Base-by-base conservation (phyloP, 53 echinoderm and acorn worm genomes). In the Patiria pectinifera region DNA sequence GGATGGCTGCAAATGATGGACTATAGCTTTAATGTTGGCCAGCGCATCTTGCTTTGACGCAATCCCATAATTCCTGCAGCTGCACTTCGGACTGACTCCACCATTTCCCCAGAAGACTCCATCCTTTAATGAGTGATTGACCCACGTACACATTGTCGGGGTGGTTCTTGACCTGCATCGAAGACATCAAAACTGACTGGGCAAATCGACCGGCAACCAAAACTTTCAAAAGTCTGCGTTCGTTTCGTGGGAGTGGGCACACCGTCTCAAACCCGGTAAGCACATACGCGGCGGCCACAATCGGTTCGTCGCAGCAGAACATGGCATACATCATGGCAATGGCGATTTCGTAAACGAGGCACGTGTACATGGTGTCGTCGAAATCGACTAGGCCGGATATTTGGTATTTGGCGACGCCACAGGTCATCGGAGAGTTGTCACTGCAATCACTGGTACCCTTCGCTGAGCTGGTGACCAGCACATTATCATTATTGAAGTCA, bases 381-480 rank as follows among this genome's bases (percentile, higher is more conserved):
- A 97, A 97, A 43, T 97, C 97, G 6, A 97, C 88, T 23, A 96
- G 25, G 76, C 96, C 96, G 6, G n/a, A 72, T 69, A 96, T 92
- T 14, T 85, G 81, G 15, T 59, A 78, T 22, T 89, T 66, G 11
- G 70, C 23, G 3, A 63, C 45, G 66, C 85, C 19, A 48, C 44
- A 0, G 21, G 82, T 19, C 26, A 23, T 23, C 24, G 4, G 24
- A 74, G 22, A 4, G 74, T 74, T 24, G 74, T 23, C 22, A 74
- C 24, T 74, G 74, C 74, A 23, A 74, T 74, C 74, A 24, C 74
- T 23, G 74, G 24, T 24, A 4, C 19, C 24, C 74, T n/a, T 3
- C 10, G 22, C 22, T n/a, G 24, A 2, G 15, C 16, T 19, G 19
- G 82, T 86, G 9, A 95, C 93, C 48, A 94, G 69, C 15, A 95